A percentile compares a stretch with the other conserved stretches of the same genome.
Evolutionary conservation across 2,888 invertebrate species (phyloP).

Genomic region (Drosophila conformis): DNA sequence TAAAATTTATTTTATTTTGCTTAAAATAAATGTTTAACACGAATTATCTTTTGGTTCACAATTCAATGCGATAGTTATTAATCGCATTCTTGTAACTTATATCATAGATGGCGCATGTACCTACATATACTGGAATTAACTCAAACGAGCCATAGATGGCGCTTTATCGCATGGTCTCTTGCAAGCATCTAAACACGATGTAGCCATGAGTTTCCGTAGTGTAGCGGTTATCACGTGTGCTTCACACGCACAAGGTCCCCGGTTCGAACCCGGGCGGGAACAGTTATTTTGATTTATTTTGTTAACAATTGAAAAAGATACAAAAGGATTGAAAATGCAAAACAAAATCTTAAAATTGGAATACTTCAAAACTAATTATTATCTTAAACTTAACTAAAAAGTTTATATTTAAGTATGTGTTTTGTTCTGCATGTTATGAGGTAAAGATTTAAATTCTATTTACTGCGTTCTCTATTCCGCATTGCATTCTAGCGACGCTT

Average conservation of each 20-base stretch:
- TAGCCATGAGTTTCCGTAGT: slow-evolving; percentile 78
- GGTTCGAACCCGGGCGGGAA: slow-evolving; percentile 85
- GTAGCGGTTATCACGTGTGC: slow-evolving; percentile 84
- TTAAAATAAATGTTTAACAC: background rate
- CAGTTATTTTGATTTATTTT: slow-evolving; percentile 41
- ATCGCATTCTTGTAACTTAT: background rate
- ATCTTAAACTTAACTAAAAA: background rate
- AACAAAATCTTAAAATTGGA: background rate
- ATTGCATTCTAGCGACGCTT: slow-evolving; percentile 13
- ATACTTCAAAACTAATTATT: background rate
- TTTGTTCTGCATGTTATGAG: background rate
- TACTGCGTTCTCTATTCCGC: background rate
- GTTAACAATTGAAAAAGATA: too few relatives aligned
- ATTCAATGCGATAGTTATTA: background rate
- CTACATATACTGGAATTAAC: background rate
- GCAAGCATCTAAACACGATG: fast-evolving
- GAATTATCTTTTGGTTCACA: background rate
- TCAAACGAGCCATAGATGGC: slow-evolving; percentile 45
- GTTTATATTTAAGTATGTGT: background rate
- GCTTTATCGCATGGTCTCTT: background rate
- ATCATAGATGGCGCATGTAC: slow-evolving; percentile 14
- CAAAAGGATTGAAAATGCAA: background rate
- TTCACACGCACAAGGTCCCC: slow-evolving; percentile 84
- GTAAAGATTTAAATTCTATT: background rate
- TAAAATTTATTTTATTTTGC: background rate